Evolutionary conservation across 1,140 invertebrate genomes (phyloP).

Genomic region (Luehdorfia chinensis): DNA sequence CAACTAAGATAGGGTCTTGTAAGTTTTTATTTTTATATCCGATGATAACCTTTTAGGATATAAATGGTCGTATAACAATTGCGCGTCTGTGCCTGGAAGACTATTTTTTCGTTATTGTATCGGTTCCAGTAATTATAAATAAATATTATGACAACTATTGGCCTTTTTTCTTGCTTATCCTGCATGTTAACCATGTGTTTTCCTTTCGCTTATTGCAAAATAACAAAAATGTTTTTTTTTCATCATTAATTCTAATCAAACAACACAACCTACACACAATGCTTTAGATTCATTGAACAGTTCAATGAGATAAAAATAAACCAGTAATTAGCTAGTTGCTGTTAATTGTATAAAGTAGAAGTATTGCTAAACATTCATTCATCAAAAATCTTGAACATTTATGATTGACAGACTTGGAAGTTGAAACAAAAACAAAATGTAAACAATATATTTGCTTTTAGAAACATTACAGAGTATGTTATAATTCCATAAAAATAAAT

Average conservation of each 20-base stretch:
- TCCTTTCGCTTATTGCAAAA: conserved; percentile 29
- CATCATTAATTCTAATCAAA: conserved; percentile 1
- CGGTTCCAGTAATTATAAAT: conserved; percentile 60
- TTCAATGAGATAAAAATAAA: not conserved
- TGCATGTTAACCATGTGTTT: conserved; percentile 48
- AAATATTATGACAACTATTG: conserved; percentile 61
- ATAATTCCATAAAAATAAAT: too few relatives aligned
- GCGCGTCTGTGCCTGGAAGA: conserved; percentile 38
- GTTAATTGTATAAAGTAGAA: conserved; percentile 10
- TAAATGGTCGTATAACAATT: conserved; percentile 35
- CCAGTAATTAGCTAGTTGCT: conserved; percentile 11
- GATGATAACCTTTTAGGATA: conserved; percentile 35
- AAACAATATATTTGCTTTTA: too few relatives aligned
- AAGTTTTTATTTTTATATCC: conserved; percentile 70
- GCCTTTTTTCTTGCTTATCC: conserved; percentile 65
- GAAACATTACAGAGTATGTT: too few relatives aligned
- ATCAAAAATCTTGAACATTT: too few relatives aligned
- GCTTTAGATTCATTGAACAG: conserved; percentile 15
- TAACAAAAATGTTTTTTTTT: conserved; percentile 10
- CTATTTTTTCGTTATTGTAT: conserved; percentile 54
- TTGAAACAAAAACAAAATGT: too few relatives aligned
- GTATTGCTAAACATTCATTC: not conserved
- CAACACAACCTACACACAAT: not conserved
- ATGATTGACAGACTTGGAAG: too few relatives aligned
- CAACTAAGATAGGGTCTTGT: conserved; percentile 44